These are phyloP conservation scores for Acronicta aceris DNA, from an alignment of 2,888 invertebrate species.

Conservation along the genomic window DNA sequence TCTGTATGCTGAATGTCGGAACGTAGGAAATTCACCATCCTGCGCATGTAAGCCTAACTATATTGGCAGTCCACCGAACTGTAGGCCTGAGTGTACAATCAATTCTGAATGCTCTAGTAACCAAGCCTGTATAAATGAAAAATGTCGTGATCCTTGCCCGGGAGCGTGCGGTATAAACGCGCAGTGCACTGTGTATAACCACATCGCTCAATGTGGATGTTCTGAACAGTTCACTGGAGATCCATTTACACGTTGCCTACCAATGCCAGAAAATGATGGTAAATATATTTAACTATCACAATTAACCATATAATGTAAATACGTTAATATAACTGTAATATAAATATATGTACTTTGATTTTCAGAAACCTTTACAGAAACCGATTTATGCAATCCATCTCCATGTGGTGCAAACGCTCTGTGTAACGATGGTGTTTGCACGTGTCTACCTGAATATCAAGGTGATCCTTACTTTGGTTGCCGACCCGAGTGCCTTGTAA, in stretches of 20 bases:
- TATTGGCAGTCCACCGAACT: constrained; percentile 91
- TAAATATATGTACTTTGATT: constrained; percentile 10
- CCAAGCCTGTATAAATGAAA: constrained; percentile 91
- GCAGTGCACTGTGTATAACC: constrained; percentile 89
- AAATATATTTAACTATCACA: constrained; percentile 15
- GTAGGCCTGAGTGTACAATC: constrained; percentile 92
- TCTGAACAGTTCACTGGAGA: constrained; percentile 89
- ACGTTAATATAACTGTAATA: too few species aligned
- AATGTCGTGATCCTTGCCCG: constrained; percentile 91
- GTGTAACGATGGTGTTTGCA: constrained; percentile 92
- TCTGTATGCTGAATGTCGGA: constrained; percentile 90
- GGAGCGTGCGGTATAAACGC: constrained; percentile 91
- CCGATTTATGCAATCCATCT: constrained; percentile 90
- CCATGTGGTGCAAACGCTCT: constrained; percentile 93
- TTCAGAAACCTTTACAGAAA: constrained; percentile 67
- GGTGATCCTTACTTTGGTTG: constrained; percentile 94
- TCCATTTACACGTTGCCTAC: constrained; percentile 87
- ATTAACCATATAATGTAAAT: background rate
- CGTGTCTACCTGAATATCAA: constrained; percentile 92
- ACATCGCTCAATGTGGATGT: constrained; percentile 91
- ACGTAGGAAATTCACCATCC: constrained; percentile 87
- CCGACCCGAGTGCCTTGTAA: constrained; percentile 94
- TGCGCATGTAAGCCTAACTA: constrained; percentile 90
- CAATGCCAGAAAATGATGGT: constrained; percentile 75
- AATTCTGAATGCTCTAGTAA: constrained; percentile 92